These are phyloP conservation scores for Sminthurides bifidus DNA, from an alignment of 1,140 invertebrate species.

Conservation along the genomic window DNA sequence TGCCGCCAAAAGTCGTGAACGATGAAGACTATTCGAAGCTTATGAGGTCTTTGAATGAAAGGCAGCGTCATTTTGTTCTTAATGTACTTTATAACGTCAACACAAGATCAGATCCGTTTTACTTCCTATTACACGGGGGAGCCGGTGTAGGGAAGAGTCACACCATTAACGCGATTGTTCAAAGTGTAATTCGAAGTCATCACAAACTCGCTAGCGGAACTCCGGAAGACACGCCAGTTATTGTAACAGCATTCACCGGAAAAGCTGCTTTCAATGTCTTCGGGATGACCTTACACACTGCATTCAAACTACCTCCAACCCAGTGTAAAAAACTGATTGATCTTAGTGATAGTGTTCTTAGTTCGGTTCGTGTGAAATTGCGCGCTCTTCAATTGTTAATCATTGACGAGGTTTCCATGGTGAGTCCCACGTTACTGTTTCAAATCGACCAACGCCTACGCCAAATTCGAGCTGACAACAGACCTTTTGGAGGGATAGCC, in stretches of 20 bases:
- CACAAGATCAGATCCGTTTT: neutral
- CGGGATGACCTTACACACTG: constrained; percentile 34
- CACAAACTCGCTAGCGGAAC: neutral
- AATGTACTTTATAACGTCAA: neutral
- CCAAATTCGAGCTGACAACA: constrained; percentile 34
- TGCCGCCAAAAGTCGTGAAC: neutral
- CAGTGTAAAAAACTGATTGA: constrained; percentile 18
- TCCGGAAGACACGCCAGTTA: constrained; percentile 15
- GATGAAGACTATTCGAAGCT: neutral
- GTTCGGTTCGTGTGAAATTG: constrained; percentile 29
- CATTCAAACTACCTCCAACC: constrained; percentile 34
- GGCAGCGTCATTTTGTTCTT: constrained; percentile 9
- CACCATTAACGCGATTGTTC: constrained; percentile 12
- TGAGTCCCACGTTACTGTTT: constrained; percentile 31
- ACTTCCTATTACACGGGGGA: constrained; percentile 8
- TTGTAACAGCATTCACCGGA: constrained; percentile 34
- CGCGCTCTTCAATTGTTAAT: constrained; percentile 31
- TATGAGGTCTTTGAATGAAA: constrained; percentile 11
- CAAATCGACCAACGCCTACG: constrained; percentile 32
- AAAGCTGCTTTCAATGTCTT: constrained; percentile 35
- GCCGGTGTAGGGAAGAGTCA: constrained; percentile 22
- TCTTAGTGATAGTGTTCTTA: constrained; percentile 26
- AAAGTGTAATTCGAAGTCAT: neutral
- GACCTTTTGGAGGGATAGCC: constrained; percentile 28
- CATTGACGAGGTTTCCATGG: constrained; percentile 38